phyloP scores from a whole-genome alignment of 2,888 invertebrate species.

The Dolichopus griseipennis region DNA sequence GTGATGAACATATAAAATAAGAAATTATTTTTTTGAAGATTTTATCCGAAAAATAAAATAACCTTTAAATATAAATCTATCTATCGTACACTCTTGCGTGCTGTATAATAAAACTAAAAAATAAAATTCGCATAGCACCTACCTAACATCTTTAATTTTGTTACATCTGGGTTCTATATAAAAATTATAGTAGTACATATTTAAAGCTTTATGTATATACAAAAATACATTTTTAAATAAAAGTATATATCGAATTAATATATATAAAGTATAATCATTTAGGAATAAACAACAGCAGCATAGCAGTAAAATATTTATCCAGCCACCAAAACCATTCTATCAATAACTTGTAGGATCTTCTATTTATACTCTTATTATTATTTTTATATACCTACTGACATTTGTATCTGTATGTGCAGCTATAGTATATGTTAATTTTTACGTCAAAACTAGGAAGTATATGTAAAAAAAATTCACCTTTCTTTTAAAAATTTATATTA shows the following conservation, averaged over 20 bases:
- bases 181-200: neutral
- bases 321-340: neutral
- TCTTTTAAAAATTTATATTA: too few species aligned
- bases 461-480: neutral
- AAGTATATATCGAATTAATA: too few species aligned
- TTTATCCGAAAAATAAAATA: too few species aligned
- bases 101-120: neutral
- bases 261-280: neutral
- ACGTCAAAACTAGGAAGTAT: slow-evolving; percentile 6
- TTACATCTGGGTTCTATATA: neutral
- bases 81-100: neutral
- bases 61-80: too few species aligned
- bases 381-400: too few species aligned
- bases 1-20: too few species aligned
- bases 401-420: neutral
- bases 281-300: neutral
- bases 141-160: neutral
- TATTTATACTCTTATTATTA: neutral
- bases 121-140: neutral
- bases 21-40: too few species aligned
- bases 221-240: neutral
- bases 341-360: neutral
- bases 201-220: neutral
- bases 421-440: neutral
- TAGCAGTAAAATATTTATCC: too few species aligned